Conservation (phyloP, 2,113 vertebrate genomes). For the Mixornis gularis region DNA sequence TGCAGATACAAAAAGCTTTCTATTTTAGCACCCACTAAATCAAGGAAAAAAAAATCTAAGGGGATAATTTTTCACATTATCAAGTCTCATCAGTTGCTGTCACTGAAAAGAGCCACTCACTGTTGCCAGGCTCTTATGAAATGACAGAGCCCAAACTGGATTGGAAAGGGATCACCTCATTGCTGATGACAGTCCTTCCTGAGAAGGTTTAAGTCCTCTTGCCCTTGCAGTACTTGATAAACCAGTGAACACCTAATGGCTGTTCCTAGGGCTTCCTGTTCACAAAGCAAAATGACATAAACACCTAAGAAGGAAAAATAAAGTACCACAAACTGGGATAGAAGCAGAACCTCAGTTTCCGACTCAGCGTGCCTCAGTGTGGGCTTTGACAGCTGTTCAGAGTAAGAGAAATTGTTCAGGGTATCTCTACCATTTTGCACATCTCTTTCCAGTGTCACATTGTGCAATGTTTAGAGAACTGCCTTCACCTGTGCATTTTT, state of each 20-base stretch:
- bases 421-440: not conserved
- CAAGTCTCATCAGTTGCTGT: not conserved
- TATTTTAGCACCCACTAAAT: not conserved
- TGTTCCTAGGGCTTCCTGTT: not conserved
- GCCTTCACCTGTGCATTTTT: not conserved
- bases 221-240: not conserved
- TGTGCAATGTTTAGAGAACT: not conserved
- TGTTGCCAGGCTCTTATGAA: not conserved
- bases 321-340: not conserved
- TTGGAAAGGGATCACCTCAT: not conserved
- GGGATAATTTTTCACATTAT: not conserved
- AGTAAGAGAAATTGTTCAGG: not conserved
- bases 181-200: not conserved
- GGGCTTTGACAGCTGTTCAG: not conserved
- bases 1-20: not conserved
- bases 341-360: not conserved
- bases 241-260: not conserved
- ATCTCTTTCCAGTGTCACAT: not conserved
- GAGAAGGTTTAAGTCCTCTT: not conserved
- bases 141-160: not conserved
- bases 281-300: not conserved
- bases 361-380: not conserved
- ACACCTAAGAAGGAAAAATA: not conserved
- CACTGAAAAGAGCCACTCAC: not conserved
- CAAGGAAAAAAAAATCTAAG: not conserved